These are phyloP conservation scores for Coboldia fuscipes DNA, from an alignment of 1,140 invertebrate species.

Conservation along the genomic window DNA sequence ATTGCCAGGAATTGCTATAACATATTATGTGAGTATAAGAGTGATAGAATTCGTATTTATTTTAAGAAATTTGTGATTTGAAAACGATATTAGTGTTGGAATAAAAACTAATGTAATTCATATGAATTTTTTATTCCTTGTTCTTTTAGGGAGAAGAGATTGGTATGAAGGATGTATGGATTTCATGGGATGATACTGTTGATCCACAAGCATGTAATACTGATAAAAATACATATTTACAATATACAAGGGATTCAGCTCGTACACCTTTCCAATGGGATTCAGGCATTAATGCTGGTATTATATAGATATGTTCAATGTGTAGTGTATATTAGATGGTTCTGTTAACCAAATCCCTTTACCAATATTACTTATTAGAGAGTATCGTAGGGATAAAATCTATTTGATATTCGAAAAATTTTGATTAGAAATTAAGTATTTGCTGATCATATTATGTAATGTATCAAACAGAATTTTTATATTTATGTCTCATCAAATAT, in stretches of 20 bases:
- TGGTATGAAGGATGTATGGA: conserved; percentile 32
- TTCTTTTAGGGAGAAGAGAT: conserved; percentile 52
- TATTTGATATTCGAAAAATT: background rate
- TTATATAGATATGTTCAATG: too few species aligned
- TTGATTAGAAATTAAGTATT: background rate
- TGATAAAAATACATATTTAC: conserved; percentile 4
- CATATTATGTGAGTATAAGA: conserved; percentile 40
- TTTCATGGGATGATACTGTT: conserved; percentile 24
- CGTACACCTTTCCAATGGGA: conserved; percentile 50
- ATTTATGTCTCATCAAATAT: too few species aligned
- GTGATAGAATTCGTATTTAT: background rate
- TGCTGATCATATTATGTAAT: background rate
- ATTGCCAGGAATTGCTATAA: conserved; percentile 46
- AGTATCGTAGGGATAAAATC: too few species aligned
- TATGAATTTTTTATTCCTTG: background rate
- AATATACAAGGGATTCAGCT: conserved; percentile 28
- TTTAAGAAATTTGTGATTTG: background rate
- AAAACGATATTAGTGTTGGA: background rate
- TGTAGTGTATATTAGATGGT: too few species aligned
- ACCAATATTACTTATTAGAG: too few species aligned
- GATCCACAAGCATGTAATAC: conserved; percentile 1
- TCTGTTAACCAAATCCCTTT: too few species aligned
- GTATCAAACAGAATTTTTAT: too few species aligned
- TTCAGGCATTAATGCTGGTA: conserved; percentile 25
- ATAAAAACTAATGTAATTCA: background rate